Base-by-base conservation (phyloP, 2,113 vertebrate species). In the Cephalopterus ornatus region DNA sequence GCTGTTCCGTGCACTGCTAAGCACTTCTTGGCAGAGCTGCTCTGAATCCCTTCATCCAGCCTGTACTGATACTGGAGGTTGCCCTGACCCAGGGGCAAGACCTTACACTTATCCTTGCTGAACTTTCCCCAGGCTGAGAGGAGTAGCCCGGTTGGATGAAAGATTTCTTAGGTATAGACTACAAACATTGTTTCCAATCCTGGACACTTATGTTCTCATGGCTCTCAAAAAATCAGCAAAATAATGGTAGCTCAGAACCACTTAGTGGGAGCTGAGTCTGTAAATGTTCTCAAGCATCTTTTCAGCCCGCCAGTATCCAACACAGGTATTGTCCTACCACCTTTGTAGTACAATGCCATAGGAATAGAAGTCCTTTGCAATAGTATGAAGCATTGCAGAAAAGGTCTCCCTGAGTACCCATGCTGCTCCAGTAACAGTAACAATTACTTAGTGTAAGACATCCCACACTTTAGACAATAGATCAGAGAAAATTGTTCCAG, bases 1-100 rank as follows among this genome's bases (percentile, higher is more conserved):
- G 4, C 4, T 79, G 18, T 14, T 82, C 17, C 0, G 0, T 35
- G 37, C 11, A 14, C 26, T 63, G 35, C 15, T 33, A 2, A 26
- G 8, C 35, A 44, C 11, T 41, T 82, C 46, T 61, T 68, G 11
- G 20, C 33, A 82, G 19, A 46, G 28, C 39, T 53, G 39, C n/a
- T 68, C 39, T 68, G 39, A 46, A 41, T 26, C 30, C 20, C 39
- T 35, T 75, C 21, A 6, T 83, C 9, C 30, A 47, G 39, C 12
- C 47, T 76, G 3, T 55, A 35, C 35, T 41, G 9, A 19, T 47
- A 21, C 46, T 41, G 33, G 8, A 11, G 5, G 12, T 50, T 79
- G n/a, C 30, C n/a, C 41, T 79, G 58, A 35, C 30, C 16, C 49
- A 49, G 14, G 8, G 8, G 4, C 6, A 33, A 6, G 8, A 61